These are phyloP conservation scores for Channa maculata DNA, from an alignment of 2,113 vertebrate genomes.

Conservation along the genomic window DNA sequence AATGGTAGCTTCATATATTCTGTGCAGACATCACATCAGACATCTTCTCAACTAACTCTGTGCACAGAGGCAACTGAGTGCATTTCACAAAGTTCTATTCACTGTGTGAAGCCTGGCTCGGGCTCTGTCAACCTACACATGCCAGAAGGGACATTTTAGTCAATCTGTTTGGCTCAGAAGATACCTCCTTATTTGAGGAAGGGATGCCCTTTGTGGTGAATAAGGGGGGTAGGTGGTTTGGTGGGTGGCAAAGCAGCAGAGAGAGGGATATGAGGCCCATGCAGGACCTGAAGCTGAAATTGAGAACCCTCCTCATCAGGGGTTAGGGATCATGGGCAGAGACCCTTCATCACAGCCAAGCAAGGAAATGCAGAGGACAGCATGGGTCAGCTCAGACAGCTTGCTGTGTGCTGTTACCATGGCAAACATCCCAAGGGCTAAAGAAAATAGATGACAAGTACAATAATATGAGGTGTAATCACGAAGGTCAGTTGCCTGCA, in stretches of 20 bases:
- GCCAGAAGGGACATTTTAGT: constrained; percentile 84
- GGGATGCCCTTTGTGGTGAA: constrained; percentile 86
- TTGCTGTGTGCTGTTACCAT: constrained; percentile 93
- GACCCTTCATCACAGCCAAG: constrained; percentile 94
- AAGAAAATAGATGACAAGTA: constrained; percentile 94
- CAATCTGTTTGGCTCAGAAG: constrained; percentile 91
- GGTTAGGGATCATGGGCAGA: constrained; percentile 92
- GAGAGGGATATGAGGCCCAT: constrained; percentile 84
- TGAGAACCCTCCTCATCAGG: constrained; percentile 95
- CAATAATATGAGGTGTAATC: constrained; percentile 86
- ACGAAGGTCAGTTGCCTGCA: constrained; percentile 79
- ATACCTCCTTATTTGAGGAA: constrained; percentile 86
- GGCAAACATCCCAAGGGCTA: constrained; percentile 92
- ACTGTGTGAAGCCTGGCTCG: constrained; percentile 17
- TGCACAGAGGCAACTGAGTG: neutral
- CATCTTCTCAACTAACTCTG: neutral
- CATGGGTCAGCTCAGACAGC: constrained; percentile 91
- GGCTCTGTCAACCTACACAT: constrained; percentile 81
- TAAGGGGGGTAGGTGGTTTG: constrained; percentile 79
- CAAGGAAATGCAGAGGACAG: constrained; percentile 93
- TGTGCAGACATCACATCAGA: neutral
- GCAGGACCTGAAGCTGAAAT: constrained; percentile 88
- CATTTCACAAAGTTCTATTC: neutral
- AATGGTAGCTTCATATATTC: neutral
- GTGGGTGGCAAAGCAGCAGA: constrained; percentile 82